A percentile compares a stretch with the other conserved stretches of the same genome.
These are phyloP conservation scores for Macrobrachium rosenbergii DNA, from an alignment of 1,140 invertebrate genomes.

Conservation along the genomic window DNA sequence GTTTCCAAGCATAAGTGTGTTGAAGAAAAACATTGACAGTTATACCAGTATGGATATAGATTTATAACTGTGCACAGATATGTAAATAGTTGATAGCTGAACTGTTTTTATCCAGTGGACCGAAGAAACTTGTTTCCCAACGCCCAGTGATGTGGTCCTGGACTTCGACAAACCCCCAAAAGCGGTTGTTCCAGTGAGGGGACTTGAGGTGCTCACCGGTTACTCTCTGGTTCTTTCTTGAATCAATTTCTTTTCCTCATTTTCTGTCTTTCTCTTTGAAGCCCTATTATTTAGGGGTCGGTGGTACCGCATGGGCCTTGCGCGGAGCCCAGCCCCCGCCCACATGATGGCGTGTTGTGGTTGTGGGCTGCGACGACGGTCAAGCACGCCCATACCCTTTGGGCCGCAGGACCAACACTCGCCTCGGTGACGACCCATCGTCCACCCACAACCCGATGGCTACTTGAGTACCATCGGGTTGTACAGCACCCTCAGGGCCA, in stretches of 20 bases:
- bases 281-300: no score
- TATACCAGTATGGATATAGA: no score
- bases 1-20: no score
- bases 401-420: constrained; percentile 51
- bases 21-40: no score
- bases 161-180: no score
- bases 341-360: constrained; percentile 62
- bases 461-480: not conserved
- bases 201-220: not conserved
- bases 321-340: not conserved
- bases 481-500: constrained; percentile 2
- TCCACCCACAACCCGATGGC: constrained; percentile 3
- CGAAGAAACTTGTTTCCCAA: no score
- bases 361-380: constrained; percentile 61
- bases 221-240: not conserved
- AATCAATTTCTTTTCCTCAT: not conserved
- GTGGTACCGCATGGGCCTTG: constrained; percentile 38
- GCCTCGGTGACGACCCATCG: constrained; percentile 58
- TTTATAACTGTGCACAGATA: no score
- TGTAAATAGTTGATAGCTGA: no score
- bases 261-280: not conserved
- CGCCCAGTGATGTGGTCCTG: no score
- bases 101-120: no score
- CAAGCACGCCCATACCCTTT: constrained; percentile 55
- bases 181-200: no score